phyloP scores from a whole-genome alignment of 2,797 vertebrate genomes.

The Taeniopygia guttata region DNA sequence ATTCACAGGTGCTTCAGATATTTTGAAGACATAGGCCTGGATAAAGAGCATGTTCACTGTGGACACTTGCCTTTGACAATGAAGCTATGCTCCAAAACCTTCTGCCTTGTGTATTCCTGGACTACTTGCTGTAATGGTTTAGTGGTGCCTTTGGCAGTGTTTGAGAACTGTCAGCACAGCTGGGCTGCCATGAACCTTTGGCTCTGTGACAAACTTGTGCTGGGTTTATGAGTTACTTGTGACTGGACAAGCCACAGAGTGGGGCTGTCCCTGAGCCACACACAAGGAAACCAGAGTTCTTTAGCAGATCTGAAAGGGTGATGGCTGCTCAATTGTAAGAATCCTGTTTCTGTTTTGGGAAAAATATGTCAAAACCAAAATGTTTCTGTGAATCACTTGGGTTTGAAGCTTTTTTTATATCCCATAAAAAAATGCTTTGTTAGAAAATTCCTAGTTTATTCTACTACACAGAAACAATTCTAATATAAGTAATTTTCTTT shows the following conservation, averaged over 20 bases:
- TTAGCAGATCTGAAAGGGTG: not conserved
- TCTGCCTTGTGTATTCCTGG: not conserved
- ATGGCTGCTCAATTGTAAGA: not conserved
- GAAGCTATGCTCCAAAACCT: not conserved
- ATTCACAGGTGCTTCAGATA: not conserved
- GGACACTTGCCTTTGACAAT: not conserved
- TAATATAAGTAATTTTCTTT: not conserved
- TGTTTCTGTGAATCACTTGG: not conserved
- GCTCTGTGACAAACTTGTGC: not conserved
- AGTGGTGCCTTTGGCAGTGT: not conserved
- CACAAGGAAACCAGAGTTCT: fast-evolving
- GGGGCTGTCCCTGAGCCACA: not conserved
- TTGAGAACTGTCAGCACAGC: not conserved
- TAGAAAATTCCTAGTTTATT: slow-evolving; percentile 29
- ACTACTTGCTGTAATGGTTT: not conserved
- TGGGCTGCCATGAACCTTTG: not conserved
- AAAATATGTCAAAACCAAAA: slow-evolving; percentile 15
- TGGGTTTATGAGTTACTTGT: not conserved
- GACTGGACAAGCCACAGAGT: not conserved
- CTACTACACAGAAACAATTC: not conserved
- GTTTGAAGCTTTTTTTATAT: slow-evolving; percentile 11
- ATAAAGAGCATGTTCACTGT: not conserved
- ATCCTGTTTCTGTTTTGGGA: slow-evolving; percentile 18
- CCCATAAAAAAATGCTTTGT: slow-evolving; percentile 2
- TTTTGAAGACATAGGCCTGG: not conserved